Percentiles rank a stretch among this genome's conserved stretches.
These are phyloP conservation scores for Villa cingulata DNA, from an alignment of 2,888 invertebrate genomes.

Conservation along the genomic window DNA sequence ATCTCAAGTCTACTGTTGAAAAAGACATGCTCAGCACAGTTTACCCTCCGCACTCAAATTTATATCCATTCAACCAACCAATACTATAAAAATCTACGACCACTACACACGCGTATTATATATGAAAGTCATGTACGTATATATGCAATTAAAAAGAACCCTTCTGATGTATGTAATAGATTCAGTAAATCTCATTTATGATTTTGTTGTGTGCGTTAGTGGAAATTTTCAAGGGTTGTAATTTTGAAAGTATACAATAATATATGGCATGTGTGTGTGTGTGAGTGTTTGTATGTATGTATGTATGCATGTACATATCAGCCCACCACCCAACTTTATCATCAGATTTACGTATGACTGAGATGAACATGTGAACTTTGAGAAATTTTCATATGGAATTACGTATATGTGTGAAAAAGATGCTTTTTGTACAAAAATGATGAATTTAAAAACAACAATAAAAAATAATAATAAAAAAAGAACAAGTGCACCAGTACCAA, in stretches of 20 bases:
- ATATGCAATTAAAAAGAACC: background rate
- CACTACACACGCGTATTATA: background rate
- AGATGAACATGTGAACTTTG: background rate
- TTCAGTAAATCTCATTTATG: constrained; percentile 8
- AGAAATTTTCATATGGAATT: no score
- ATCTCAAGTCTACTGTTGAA: constrained; percentile 1
- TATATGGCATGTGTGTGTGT: no score
- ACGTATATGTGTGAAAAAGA: no score
- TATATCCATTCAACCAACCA: background rate
- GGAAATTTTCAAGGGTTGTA: constrained; percentile 1
- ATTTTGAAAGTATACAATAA: background rate
- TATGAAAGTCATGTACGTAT: background rate
- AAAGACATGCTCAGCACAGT: constrained; percentile 7
- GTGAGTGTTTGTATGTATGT: no score
- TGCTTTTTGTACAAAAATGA: no score
- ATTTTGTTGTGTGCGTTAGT: constrained; percentile 4
- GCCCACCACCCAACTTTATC: constrained; percentile 1
- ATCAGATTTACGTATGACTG: background rate
- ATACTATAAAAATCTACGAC: no score
- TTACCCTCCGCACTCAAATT: constrained; percentile 5
- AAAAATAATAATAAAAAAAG: no score
- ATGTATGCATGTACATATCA: background rate
- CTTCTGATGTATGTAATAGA: background rate
- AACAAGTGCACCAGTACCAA: no score
- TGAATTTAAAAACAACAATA: no score